Evolutionary conservation across 2,113 vertebrate genomes (phyloP).

Genomic region (Acanthisitta chloris): DNA sequence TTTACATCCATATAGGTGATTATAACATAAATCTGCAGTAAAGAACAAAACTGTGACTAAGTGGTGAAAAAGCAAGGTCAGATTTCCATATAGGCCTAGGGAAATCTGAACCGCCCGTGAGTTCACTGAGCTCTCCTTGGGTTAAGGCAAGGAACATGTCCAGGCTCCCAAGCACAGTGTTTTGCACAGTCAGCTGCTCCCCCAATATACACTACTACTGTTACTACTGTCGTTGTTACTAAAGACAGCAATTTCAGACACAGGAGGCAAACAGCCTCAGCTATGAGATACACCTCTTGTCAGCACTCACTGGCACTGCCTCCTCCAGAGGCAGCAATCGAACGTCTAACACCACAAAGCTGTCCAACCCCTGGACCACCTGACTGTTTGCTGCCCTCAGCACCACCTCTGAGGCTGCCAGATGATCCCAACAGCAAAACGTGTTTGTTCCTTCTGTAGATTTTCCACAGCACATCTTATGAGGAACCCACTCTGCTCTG

Average conservation of each 20-base stretch:
- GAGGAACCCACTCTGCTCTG: background rate
- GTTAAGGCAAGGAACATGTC: background rate
- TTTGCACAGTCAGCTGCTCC: background rate
- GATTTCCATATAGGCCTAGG: background rate
- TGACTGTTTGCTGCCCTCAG: background rate
- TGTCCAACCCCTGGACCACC: background rate
- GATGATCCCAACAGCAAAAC: background rate
- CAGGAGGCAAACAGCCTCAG: background rate
- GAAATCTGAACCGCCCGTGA: background rate
- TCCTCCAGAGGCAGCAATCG: background rate
- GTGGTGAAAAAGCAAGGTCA: background rate
- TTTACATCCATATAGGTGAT: background rate
- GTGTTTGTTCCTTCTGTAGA: background rate
- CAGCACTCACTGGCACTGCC: background rate
- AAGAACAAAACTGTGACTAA: background rate
- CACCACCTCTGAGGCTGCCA: background rate
- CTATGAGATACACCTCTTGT: background rate
- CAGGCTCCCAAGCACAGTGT: background rate
- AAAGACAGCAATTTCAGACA: background rate
- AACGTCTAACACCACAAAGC: accelerated
- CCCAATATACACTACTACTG: too few species aligned
- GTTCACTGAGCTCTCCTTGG: background rate
- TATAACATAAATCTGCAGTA: background rate
- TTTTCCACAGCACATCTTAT: background rate
- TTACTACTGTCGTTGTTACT: background rate